phyloP scores from a whole-genome alignment of 2,113 vertebrate genomes.

The Lonchura striata region DNA sequence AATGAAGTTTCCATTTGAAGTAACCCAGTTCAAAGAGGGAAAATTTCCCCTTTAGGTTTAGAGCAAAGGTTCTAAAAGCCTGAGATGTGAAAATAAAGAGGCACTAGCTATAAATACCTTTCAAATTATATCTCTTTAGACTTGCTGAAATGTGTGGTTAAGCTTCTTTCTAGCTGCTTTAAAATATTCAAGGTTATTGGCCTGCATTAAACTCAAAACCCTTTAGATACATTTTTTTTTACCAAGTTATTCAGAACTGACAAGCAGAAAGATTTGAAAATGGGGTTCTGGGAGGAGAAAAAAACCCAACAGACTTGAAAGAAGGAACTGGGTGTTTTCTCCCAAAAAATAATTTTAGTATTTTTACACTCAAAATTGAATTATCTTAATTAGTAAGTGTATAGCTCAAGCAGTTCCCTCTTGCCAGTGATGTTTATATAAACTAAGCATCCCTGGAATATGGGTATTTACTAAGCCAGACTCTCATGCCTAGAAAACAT shows the following conservation, averaged over 20 bases:
- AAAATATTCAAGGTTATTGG: constrained; percentile 65
- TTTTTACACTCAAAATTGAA: neutral
- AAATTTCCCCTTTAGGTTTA: constrained; percentile 55
- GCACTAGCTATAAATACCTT: constrained; percentile 23
- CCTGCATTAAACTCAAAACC: constrained; percentile 51
- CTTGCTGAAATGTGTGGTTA: constrained; percentile 61
- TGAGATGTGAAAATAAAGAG: constrained; percentile 62
- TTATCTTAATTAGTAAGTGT: neutral
- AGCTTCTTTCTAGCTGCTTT: constrained; percentile 45
- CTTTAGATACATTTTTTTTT: constrained; percentile 31
- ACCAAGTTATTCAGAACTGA: constrained; percentile 37
- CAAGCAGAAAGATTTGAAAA: constrained; percentile 16
- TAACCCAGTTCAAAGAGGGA: constrained; percentile 59
- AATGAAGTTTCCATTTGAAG: constrained; percentile 68
- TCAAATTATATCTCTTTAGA: constrained; percentile 63
- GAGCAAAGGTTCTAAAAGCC: constrained; percentile 65
- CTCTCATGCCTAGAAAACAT: neutral
- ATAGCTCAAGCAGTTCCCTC: neutral
- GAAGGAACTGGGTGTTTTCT: neutral
- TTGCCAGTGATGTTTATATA: neutral
- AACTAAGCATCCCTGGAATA: neutral
- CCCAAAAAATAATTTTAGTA: neutral
- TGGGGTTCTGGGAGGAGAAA: neutral
- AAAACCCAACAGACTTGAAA: neutral
- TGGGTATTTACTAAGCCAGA: neutral